Conservation (phyloP, 2,797 vertebrate genomes). For the Crenichthys baileyi region DNA sequence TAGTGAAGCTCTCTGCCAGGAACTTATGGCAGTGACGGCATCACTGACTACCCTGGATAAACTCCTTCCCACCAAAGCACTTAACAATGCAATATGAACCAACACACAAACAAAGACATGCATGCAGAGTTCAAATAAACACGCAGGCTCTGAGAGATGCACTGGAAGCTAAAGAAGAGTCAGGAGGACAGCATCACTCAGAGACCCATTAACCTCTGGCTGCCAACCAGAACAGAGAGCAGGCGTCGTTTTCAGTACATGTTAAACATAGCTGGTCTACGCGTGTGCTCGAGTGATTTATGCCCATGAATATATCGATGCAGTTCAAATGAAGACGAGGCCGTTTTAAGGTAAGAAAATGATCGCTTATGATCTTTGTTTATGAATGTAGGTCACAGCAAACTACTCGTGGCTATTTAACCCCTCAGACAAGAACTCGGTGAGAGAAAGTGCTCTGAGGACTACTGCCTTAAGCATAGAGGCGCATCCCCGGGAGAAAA, state of each 20-base stretch:
- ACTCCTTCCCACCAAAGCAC: conserved; percentile 63
- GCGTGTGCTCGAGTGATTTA: conserved; percentile 55
- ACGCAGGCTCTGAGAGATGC: conserved; percentile 59
- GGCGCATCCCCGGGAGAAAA: conserved; percentile 87
- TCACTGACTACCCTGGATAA: conserved; percentile 60
- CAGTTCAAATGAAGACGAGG: conserved; percentile 27
- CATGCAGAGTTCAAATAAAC: conserved; percentile 65
- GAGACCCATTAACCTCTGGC: conserved; percentile 77
- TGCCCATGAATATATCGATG: conserved; percentile 37
- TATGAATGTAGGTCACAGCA: conserved; percentile 30
- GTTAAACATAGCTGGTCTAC: conserved; percentile 55
- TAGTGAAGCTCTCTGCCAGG: conserved; percentile 57
- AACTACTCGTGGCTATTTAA: conserved; percentile 42
- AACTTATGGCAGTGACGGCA: conserved; percentile 63
- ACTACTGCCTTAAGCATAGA: conserved; percentile 86
- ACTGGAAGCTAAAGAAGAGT: conserved; percentile 63
- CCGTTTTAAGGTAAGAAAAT: conserved; percentile 31
- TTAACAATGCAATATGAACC: conserved; percentile 64
- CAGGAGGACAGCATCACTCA: conserved; percentile 72
- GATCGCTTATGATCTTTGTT: conserved; percentile 15
- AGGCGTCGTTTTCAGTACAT: conserved; percentile 61
- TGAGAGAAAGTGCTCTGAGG: conserved; percentile 67
- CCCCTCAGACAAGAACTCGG: conserved; percentile 40
- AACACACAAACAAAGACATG: conserved; percentile 61
- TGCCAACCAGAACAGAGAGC: conserved; percentile 71